Evolutionary conservation across 1,140 invertebrate genomes (phyloP).

Genomic region (Drosophila athabasca): DNA sequence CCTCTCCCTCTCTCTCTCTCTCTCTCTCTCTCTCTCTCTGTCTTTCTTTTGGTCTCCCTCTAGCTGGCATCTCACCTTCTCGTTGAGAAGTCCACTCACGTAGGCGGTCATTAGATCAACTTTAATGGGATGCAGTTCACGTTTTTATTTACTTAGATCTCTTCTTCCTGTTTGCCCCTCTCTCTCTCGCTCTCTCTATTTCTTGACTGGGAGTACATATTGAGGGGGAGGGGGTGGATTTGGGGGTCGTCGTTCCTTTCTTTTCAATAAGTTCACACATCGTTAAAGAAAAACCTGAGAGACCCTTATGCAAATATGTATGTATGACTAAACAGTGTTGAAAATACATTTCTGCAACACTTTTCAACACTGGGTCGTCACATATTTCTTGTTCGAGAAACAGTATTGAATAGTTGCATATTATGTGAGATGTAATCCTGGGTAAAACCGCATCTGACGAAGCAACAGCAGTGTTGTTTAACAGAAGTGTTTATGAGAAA

Average conservation of each 20-base stretch:
- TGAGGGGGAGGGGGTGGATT: too few species aligned
- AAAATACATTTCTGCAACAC: background rate
- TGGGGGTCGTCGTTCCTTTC: too few species aligned
- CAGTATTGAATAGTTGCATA: too few species aligned
- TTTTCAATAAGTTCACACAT: slow-evolving; percentile 66
- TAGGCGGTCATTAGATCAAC: slow-evolving; percentile 77
- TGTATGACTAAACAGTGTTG: background rate
- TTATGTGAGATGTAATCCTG: too few species aligned
- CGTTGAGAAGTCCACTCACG: slow-evolving; percentile 61
- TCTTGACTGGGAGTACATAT: slow-evolving; percentile 1
- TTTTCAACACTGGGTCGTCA: background rate
- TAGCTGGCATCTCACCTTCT: slow-evolving; percentile 6
- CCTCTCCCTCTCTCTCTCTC: too few species aligned
- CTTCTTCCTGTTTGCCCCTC: background rate
- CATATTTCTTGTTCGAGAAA: too few species aligned
- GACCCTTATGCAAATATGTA: background rate
- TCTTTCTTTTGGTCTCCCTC: too few species aligned
- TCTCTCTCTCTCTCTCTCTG: too few species aligned
- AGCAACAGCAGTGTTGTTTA: too few species aligned
- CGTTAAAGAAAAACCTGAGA: slow-evolving; percentile 13
- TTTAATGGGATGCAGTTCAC: slow-evolving; percentile 72
- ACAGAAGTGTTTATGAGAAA: too few species aligned
- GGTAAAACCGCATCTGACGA: too few species aligned
- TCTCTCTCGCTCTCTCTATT: background rate
- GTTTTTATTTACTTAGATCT: slow-evolving; percentile 75